Conservation (phyloP, 1,140 invertebrate genomes). For the Aphelenchoides avenae region DNA sequence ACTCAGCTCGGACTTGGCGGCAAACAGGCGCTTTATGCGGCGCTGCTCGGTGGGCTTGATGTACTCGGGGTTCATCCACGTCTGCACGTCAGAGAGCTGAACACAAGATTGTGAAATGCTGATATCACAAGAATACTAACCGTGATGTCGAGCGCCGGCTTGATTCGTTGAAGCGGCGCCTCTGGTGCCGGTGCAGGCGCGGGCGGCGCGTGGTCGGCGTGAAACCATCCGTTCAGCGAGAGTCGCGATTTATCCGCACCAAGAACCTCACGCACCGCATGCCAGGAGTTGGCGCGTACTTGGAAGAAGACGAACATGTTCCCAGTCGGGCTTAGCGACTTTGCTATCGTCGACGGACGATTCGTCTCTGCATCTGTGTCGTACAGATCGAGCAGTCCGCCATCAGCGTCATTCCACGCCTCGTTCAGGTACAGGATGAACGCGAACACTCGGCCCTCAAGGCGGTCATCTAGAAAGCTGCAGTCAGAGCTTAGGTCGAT, state of each 20-base stretch:
- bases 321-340: slow-evolving; percentile 21
- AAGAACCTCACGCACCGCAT: slow-evolving; percentile 42
- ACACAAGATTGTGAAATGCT: neutral
- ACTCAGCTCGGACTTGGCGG: slow-evolving; percentile 29
- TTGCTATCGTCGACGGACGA: slow-evolving; percentile 23
- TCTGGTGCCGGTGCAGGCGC: slow-evolving; percentile 29
- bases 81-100: slow-evolving; percentile 36
- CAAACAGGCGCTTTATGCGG: slow-evolving; percentile 37
- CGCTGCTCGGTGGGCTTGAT: slow-evolving; percentile 22
- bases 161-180: slow-evolving; percentile 3
- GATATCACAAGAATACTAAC: slow-evolving; percentile 15
- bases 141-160: slow-evolving; percentile 24
- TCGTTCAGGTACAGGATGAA: slow-evolving; percentile 36
- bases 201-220: slow-evolving; percentile 21
- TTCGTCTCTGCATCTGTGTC: slow-evolving; percentile 21
- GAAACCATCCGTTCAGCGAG: slow-evolving; percentile 53
- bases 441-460: slow-evolving; percentile 37
- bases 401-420: slow-evolving; percentile 27
- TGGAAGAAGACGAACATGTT: slow-evolving; percentile 43
- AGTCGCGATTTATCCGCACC: slow-evolving; percentile 27
- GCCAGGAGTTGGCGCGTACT: slow-evolving; percentile 46
- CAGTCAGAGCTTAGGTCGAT: neutral
- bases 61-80: slow-evolving; percentile 32
- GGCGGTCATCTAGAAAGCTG: neutral
- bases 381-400: slow-evolving; percentile 38